Percentiles rank a stretch among this genome's conserved stretches.
phyloP scores from a whole-genome alignment of 2,888 invertebrate genomes.

The Seladonia tumulorum region DNA sequence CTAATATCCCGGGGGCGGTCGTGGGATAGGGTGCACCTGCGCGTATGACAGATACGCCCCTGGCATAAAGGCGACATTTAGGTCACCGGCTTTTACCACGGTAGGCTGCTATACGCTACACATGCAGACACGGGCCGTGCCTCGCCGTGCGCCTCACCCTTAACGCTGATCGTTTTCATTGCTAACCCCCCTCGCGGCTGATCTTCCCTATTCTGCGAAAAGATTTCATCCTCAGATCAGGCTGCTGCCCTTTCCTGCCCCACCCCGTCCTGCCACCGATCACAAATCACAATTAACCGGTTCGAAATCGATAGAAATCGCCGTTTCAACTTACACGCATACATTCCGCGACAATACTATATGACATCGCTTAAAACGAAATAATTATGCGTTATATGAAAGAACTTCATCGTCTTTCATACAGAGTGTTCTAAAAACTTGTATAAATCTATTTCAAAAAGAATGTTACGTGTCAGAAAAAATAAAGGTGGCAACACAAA shows the following conservation, averaged over 20 bases:
- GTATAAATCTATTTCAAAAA: too few species aligned
- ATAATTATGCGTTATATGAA: too few species aligned
- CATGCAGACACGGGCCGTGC: conserved; percentile 44
- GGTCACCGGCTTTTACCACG: conserved; percentile 71
- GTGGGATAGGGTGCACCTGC: conserved; percentile 71
- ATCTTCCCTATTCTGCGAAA: conserved; percentile 1
- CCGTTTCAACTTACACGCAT: not conserved
- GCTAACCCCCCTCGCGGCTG: conserved; percentile 10
- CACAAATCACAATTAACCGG: not conserved
- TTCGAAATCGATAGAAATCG: not conserved
- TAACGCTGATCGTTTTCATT: conserved; percentile 53
- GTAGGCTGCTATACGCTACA: conserved; percentile 42
- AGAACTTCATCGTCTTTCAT: too few species aligned
- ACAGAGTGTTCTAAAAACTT: too few species aligned
- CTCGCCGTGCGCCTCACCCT: conserved; percentile 5
- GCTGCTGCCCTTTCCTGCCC: not conserved
- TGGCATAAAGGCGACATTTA: conserved; percentile 74
- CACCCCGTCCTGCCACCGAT: not conserved
- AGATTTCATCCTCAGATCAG: not conserved
- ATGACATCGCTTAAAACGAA: too few species aligned
- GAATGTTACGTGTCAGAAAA: too few species aligned
- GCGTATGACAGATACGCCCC: conserved; percentile 74
- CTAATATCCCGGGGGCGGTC: conserved; percentile 71
- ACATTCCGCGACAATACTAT: too few species aligned
- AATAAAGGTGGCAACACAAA: too few species aligned